Conservation (phyloP, 2,888 invertebrate genomes). For the Zaprionus obscuricornis region DNA sequence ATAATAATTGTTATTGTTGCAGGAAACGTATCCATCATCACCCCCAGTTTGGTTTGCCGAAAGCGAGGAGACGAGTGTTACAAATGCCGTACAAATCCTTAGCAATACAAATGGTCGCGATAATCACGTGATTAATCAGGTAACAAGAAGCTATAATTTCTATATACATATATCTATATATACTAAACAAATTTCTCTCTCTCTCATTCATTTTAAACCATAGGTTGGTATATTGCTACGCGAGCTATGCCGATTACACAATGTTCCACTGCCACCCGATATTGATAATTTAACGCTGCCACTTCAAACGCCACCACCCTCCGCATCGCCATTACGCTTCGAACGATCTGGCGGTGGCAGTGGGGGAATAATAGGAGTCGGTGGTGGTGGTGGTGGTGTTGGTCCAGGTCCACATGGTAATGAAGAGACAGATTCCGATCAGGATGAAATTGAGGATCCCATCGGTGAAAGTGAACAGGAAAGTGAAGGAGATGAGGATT, state of each 20-base stretch:
- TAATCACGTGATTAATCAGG: slow-evolving; percentile 94
- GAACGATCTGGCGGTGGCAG: slow-evolving; percentile 59
- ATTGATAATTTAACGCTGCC: slow-evolving; percentile 91
- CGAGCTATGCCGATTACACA: slow-evolving; percentile 96
- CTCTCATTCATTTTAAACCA: not conserved
- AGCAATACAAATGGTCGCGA: slow-evolving; percentile 95
- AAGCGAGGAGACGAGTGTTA: slow-evolving; percentile 97
- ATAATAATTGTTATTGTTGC: slow-evolving; percentile 30
- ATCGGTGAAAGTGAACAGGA: slow-evolving; percentile 87
- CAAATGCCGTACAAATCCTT: slow-evolving; percentile 97
- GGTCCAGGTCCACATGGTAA: slow-evolving; percentile 76
- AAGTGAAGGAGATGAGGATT: slow-evolving; percentile 89
- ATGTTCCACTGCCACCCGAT: slow-evolving; percentile 96
- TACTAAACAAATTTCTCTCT: not conserved
- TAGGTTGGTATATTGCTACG: slow-evolving; percentile 95
- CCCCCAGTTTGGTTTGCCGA: slow-evolving; percentile 99
- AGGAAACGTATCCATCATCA: slow-evolving; percentile 99
- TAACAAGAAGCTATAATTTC: slow-evolving; percentile 76
- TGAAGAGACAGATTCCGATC: slow-evolving; percentile 83
- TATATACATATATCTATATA: not conserved
- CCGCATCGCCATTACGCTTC: slow-evolving; percentile 80
- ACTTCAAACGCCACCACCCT: slow-evolving; percentile 82
- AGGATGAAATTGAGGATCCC: slow-evolving; percentile 83
- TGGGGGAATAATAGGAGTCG: no score
- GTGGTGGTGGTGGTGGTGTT: slow-evolving; percentile 45